Base-by-base conservation (phyloP, 2,797 vertebrate genomes). In the Danio tinwini region DNA sequence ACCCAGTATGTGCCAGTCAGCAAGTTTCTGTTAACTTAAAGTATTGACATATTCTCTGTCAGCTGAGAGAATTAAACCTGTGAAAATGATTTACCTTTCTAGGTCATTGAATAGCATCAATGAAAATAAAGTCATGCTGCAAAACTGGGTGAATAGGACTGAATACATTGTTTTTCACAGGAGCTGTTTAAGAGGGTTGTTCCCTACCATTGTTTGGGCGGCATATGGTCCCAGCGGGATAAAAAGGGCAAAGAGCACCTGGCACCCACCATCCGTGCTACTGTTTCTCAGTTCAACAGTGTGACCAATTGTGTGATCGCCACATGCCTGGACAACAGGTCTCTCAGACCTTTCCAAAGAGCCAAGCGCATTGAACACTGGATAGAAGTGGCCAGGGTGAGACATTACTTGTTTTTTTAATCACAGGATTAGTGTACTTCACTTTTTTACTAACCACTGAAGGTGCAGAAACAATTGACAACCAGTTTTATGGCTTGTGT, bases 101-200 rank as follows among this genome's bases (percentile, higher is more conserved):
- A 6, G 13, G 37, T 70, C 37, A 47, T 73, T 37, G 10, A 37
- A 62, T 61, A 47, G 39, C 39, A 42, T 21, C 14, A 75, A 63
- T 42, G 63, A 45, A 53, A 65, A 64, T 44, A 76, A 76, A 65
- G 49, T 21, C 16, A 5, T 12, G 7, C 40, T 67, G 29, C 29
- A 42, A 45, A 67, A 53, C 50, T 40, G 7, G 17, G 13, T 55
- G 7, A 68, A 13, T 70, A 17, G 13, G 50, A 62, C 7, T 62
- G 7, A 17, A 53, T 17, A 61, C n/a, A 6, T 52, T 70, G 45
- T 76, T 45, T 12, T 53, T 19, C 83, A 2, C 86, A 96, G 95
- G 95, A 96, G 82, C 93, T 96, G 74, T 96, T 96, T 86, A 96
- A 96, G 91, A 96, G 94, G 80, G 95, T 96, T 86, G 95, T 96